Evolutionary conservation across 2,113 vertebrate genomes (phyloP).

Genomic region (Nannospalax galili): DNA sequence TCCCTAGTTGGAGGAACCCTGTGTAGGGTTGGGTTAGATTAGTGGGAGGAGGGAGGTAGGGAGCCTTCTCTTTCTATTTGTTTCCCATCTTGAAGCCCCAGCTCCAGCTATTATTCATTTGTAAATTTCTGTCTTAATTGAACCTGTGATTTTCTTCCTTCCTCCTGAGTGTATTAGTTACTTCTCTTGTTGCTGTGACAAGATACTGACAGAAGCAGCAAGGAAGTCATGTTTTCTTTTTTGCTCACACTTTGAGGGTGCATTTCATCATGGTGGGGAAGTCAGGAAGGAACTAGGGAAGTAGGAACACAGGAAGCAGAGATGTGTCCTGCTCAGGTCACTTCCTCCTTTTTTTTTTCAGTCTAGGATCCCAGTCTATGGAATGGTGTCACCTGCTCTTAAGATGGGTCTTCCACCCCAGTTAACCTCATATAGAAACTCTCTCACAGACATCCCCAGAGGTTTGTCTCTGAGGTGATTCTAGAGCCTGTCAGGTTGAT

Average conservation of each 20-base stretch:
- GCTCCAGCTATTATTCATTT: neutral
- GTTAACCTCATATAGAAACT: neutral
- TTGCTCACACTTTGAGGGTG: neutral
- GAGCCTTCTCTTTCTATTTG: neutral
- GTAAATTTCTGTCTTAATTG: neutral
- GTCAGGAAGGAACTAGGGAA: too few relatives aligned
- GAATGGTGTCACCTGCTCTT: neutral
- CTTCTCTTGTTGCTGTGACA: neutral
- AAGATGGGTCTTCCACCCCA: neutral
- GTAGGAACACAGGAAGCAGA: neutral
- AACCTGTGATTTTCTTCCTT: slow-evolving; percentile 6
- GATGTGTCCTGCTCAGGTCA: neutral
- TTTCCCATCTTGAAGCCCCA: neutral
- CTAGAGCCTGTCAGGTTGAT: neutral
- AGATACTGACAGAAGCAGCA: neutral
- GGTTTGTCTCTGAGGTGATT: neutral
- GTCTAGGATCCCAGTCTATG: neutral
- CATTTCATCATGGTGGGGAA: neutral
- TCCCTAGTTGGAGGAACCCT: neutral
- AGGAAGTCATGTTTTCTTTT: neutral
- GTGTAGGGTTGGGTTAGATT: neutral
- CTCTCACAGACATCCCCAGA: neutral
- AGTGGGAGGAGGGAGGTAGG: neutral
- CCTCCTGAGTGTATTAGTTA: neutral
- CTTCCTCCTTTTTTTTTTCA: too few relatives aligned